These are phyloP conservation scores for Napeogenes sylphis DNA, from an alignment of 2,888 invertebrate species.

Conservation along the genomic window DNA sequence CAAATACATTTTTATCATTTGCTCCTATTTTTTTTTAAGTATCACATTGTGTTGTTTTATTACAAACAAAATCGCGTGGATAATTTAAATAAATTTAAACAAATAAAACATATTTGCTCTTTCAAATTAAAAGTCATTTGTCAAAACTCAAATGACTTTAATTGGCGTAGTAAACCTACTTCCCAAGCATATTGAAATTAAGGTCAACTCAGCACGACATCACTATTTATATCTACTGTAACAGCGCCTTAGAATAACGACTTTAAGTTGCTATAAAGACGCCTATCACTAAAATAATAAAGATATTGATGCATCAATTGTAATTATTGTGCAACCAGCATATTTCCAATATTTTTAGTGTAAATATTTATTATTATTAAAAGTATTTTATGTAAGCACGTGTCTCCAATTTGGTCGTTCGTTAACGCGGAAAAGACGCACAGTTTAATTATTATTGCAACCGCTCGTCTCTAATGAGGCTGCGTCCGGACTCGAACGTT, in stretches of 20 bases:
- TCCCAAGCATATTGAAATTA: constrained; percentile 25
- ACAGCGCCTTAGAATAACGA: constrained; percentile 28
- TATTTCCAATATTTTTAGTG: constrained; percentile 34
- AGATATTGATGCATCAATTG: constrained; percentile 25
- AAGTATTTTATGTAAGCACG: constrained; percentile 60
- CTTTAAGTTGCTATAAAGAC: constrained; percentile 21
- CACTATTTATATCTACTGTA: constrained; percentile 31
- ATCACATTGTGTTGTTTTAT: no score
- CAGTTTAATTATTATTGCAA: constrained; percentile 65
- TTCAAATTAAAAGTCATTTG: constrained; percentile 28
- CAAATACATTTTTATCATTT: constrained; percentile 11
- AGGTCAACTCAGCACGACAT: constrained; percentile 26
- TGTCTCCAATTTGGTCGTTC: constrained; percentile 73
- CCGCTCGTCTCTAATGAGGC: constrained; percentile 73
- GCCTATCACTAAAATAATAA: constrained; percentile 26
- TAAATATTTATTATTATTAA: constrained; percentile 48
- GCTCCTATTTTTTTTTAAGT: not conserved
- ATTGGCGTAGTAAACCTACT: constrained; percentile 27
- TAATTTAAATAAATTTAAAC: constrained; percentile 24
- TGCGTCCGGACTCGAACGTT: constrained; percentile 56
- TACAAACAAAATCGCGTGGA: constrained; percentile 16
- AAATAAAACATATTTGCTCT: constrained; percentile 20
- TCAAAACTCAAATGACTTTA: constrained; percentile 24
- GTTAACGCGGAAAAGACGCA: constrained; percentile 75
- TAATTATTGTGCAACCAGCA: constrained; percentile 16